These are phyloP conservation scores for Aspiorhynchus laticeps DNA, from an alignment of 2,113 vertebrate species.

Conservation along the genomic window DNA sequence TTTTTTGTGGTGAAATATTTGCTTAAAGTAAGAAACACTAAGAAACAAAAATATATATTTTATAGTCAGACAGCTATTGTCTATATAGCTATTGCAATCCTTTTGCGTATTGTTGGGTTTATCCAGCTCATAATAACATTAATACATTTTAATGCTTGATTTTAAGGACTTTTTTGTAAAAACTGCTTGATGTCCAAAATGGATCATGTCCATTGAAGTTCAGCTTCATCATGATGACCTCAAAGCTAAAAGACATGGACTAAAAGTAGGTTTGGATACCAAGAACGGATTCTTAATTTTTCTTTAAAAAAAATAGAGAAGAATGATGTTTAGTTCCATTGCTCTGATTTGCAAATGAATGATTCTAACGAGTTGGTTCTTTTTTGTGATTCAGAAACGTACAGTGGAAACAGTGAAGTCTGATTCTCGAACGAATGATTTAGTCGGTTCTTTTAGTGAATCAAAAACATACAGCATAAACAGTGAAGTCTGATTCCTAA, in stretches of 20 bases:
- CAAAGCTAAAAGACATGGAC: background rate
- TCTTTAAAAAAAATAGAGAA: no score
- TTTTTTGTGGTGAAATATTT: background rate
- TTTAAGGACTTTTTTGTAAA: no score
- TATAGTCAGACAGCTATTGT: background rate
- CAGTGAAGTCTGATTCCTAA: background rate
- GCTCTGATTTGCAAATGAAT: background rate
- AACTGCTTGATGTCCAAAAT: background rate
- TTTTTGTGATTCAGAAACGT: background rate
- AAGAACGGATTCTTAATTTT: background rate
- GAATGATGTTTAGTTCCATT: background rate
- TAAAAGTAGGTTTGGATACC: background rate
- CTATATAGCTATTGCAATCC: background rate
- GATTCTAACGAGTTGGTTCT: background rate
- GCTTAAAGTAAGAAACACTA: background rate
- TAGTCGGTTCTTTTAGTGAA: background rate
- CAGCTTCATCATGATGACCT: background rate
- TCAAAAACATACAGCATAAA: background rate
- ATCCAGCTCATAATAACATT: background rate
- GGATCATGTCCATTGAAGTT: background rate
- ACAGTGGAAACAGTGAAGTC: background rate
- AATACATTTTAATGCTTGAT: background rate
- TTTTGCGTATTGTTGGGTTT: background rate
- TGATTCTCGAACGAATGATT: background rate
- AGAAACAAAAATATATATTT: background rate